A percentile compares a stretch with the other conserved stretches of the same genome.
These are phyloP conservation scores for Mystacides longicornis DNA, from an alignment of 2,888 invertebrate genomes.

Conservation along the genomic window DNA sequence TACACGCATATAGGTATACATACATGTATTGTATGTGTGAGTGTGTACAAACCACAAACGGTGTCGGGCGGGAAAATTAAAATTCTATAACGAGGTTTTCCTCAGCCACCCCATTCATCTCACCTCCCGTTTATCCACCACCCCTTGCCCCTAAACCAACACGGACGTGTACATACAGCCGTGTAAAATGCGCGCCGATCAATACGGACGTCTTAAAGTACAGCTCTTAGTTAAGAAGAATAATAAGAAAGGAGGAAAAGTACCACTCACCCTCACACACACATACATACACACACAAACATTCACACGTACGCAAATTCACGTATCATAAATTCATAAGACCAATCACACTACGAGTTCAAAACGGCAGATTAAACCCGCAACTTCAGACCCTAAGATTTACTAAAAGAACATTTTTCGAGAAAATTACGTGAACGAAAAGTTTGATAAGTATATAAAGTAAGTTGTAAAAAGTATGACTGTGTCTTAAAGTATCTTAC, in stretches of 20 bases:
- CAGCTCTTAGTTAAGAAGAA: constrained; percentile 27
- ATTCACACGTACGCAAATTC: constrained; percentile 27
- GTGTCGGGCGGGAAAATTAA: constrained; percentile 24
- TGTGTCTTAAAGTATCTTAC: too few relatives aligned
- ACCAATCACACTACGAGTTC: too few relatives aligned
- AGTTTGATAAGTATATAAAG: too few relatives aligned
- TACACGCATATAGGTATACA: constrained; percentile 15
- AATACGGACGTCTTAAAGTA: constrained; percentile 27
- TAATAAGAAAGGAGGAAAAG: constrained; percentile 27
- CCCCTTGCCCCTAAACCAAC: constrained; percentile 22
- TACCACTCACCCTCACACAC: constrained; percentile 24
- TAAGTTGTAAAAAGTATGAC: too few relatives aligned
- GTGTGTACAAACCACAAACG: constrained; percentile 14
- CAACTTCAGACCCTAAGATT: too few relatives aligned
- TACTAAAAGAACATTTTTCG: too few relatives aligned
- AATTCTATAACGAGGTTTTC: constrained; percentile 26
- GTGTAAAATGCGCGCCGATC: constrained; percentile 27
- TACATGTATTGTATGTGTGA: constrained; percentile 11
- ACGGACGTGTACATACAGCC: constrained; percentile 23
- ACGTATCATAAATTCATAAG: constrained; percentile 26
- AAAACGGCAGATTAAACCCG: too few relatives aligned
- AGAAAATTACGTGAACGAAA: too few relatives aligned
- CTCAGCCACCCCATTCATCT: constrained; percentile 12
- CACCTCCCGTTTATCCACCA: constrained; percentile 12
- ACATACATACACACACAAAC: constrained; percentile 26